Percentiles rank a stretch among this genome's conserved stretches.
Evolutionary conservation across 2,113 vertebrate species (phyloP).

Genomic region (Antennarius striatus): DNA sequence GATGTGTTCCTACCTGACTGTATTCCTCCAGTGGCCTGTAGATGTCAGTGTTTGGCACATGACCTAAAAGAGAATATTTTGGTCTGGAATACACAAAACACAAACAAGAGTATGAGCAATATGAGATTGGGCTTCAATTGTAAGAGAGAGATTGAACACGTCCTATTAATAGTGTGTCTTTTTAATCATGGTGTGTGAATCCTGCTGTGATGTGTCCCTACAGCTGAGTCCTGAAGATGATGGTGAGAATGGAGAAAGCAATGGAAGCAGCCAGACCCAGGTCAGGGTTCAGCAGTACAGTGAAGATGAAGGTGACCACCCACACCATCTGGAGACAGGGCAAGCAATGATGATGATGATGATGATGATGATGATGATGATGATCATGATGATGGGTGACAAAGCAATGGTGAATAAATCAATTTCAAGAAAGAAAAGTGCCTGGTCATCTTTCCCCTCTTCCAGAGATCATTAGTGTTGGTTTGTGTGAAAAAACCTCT

Average conservation of each 20-base stretch:
- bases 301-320: conserved; percentile 88
- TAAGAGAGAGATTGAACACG: too few species aligned
- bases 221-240: conserved; percentile 92
- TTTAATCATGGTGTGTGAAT: background rate
- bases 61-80: conserved; percentile 90
- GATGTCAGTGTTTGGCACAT: conserved; percentile 83
- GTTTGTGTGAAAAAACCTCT: too few species aligned
- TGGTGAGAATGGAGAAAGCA: conserved; percentile 86
- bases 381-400: too few species aligned
- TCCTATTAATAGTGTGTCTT: too few species aligned
- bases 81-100: conserved; percentile 78
- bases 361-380: too few species aligned
- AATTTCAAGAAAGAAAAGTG: too few species aligned
- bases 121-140: background rate
- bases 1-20: conserved; percentile 77
- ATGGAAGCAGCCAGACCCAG: conserved; percentile 85
- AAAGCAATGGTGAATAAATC: too few species aligned
- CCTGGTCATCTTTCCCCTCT: too few species aligned
- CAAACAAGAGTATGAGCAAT: background rate
- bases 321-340: conserved; percentile 81
- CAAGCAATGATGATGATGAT: background rate
- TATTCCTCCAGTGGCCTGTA: conserved; percentile 89
- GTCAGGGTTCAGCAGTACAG: conserved; percentile 88
- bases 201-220: conserved; percentile 67
- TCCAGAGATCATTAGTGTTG: too few species aligned